Conservation (phyloP, 2,113 vertebrate genomes). For the Muntiacus reevesi region DNA sequence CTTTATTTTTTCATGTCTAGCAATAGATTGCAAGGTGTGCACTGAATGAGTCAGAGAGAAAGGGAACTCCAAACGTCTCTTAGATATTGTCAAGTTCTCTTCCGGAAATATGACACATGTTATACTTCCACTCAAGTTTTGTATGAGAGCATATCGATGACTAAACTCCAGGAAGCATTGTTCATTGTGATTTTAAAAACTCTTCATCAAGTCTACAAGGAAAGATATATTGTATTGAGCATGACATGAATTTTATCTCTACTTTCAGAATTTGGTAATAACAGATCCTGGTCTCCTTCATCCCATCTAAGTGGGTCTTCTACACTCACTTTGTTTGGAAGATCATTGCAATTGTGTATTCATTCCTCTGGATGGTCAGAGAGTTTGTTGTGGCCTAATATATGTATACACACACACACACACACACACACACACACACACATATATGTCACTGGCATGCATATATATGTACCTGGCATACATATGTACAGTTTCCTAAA, state of each 20-base stretch:
- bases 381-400: background rate
- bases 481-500: background rate
- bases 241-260: background rate
- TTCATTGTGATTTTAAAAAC: background rate
- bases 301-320: background rate
- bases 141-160: background rate
- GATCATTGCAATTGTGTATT: background rate
- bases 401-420: no score
- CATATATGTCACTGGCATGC: background rate
- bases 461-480: no score
- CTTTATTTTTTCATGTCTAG: background rate
- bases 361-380: background rate
- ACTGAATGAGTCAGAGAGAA: background rate
- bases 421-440: no score
- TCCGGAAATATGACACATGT: rapidly evolving
- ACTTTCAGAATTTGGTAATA: background rate
- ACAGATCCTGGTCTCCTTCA: background rate
- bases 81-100: background rate
- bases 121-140: background rate
- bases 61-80: background rate
- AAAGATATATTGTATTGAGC: background rate
- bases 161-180: no score
- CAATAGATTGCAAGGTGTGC: background rate
- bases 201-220: background rate
- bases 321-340: background rate